These are phyloP conservation scores for Jacana jacana DNA, from an alignment of 2,113 vertebrate genomes.

Conservation along the genomic window DNA sequence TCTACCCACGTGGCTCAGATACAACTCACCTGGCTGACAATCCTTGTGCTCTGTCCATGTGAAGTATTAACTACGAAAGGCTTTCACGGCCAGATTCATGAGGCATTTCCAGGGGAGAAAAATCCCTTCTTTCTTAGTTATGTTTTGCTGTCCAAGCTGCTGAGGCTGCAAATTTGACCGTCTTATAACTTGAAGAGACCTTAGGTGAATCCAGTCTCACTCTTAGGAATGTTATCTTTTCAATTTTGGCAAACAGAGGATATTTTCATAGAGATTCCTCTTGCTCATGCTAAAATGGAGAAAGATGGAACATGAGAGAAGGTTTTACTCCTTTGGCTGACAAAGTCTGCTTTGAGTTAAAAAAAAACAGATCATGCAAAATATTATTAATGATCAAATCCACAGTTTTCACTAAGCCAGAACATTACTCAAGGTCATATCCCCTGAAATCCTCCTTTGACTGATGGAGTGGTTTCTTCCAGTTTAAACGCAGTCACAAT, in stretches of 20 bases:
- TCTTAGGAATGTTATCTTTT: constrained; percentile 63
- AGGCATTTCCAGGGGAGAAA: constrained; percentile 16
- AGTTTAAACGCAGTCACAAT: constrained; percentile 59
- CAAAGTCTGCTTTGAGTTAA: constrained; percentile 23
- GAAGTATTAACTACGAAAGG: background rate
- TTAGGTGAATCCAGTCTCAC: constrained; percentile 46
- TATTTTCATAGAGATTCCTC: constrained; percentile 61
- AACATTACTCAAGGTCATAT: constrained; percentile 54
- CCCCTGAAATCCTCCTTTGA: constrained; percentile 58
- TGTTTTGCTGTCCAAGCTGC: constrained; percentile 29
- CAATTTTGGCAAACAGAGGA: constrained; percentile 20
- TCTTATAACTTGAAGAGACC: background rate
- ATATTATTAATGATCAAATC: constrained; percentile 64
- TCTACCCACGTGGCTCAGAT: background rate
- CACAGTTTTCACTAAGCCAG: constrained; percentile 48
- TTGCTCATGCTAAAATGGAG: background rate
- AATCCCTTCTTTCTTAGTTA: background rate
- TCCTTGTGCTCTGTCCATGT: background rate
- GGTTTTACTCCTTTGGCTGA: constrained; percentile 34
- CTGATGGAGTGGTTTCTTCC: constrained; percentile 59
- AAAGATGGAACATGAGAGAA: background rate
- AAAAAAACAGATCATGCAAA: constrained; percentile 22
- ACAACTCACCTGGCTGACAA: background rate
- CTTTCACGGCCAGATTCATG: background rate
- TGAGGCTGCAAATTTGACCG: constrained; percentile 30